phyloP scores from a whole-genome alignment of 1,140 invertebrate genomes.

The Drosophila ananassae region DNA sequence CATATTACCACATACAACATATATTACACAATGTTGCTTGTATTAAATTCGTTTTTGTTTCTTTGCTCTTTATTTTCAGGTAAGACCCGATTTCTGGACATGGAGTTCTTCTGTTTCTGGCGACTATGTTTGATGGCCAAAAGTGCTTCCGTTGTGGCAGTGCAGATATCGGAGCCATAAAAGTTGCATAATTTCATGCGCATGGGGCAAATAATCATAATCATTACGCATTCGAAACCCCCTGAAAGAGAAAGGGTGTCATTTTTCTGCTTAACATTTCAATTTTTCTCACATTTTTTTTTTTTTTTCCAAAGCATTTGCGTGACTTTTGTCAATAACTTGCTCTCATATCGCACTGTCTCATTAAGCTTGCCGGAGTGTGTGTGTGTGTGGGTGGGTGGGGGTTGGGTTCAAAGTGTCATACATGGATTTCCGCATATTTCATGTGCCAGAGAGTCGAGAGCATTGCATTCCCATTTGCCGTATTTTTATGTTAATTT shows the following conservation, averaged over 20 bases:
- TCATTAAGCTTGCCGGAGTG: constrained; percentile 1
- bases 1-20: constrained; percentile 6
- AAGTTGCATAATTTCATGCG: constrained; percentile 78
- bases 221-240: constrained; percentile 58
- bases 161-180: constrained; percentile 19
- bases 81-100: constrained; percentile 28
- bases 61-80: constrained; percentile 45
- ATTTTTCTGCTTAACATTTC: constrained; percentile 68
- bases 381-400: neutral
- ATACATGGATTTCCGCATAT: constrained; percentile 75
- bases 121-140: neutral
- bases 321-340: constrained; percentile 81
- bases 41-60: constrained; percentile 34
- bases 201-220: constrained; percentile 75
- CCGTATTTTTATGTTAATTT: constrained; percentile 79
- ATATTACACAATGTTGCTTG: constrained; percentile 32
- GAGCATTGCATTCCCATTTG: constrained; percentile 60
- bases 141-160: constrained; percentile 25
- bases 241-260: constrained; percentile 19
- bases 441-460: constrained; percentile 30
- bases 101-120: neutral
- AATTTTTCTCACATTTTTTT: constrained; percentile 71
- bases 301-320: constrained; percentile 59
- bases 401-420: constrained; percentile 51
- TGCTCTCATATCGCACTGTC: constrained; percentile 54